phyloP scores from a whole-genome alignment of 2,797 vertebrate species.

The Gephyroberyx darwinii region DNA sequence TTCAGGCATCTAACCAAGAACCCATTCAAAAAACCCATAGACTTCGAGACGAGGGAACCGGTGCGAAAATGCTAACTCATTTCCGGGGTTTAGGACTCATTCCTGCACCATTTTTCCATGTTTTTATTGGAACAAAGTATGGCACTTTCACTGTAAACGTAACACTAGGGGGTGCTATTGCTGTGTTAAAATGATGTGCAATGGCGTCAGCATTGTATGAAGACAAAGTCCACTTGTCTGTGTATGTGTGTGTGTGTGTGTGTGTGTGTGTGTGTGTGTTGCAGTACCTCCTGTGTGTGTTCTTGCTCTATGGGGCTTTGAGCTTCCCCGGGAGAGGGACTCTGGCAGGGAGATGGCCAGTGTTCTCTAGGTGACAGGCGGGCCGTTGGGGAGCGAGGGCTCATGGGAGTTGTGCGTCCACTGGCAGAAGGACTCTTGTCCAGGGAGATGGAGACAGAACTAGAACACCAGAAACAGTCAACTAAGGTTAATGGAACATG shows the following conservation, averaged over 20 bases:
- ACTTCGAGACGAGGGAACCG: too few relatives aligned
- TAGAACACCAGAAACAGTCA: slow-evolving; percentile 51
- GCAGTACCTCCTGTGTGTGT: slow-evolving; percentile 64
- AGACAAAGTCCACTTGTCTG: slow-evolving; percentile 32
- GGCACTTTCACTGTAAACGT: background rate
- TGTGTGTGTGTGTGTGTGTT: slow-evolving; percentile 6
- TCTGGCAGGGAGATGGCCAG: slow-evolving; percentile 58
- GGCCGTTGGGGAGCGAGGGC: slow-evolving; percentile 59
- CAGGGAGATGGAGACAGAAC: slow-evolving; percentile 81
- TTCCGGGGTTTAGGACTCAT: too few relatives aligned
- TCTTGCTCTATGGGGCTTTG: slow-evolving; percentile 68
- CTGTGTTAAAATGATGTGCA: background rate
- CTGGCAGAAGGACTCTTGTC: slow-evolving; percentile 72
- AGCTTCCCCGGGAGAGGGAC: slow-evolving; percentile 47
- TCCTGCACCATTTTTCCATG: background rate
- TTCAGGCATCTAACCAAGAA: too few relatives aligned
- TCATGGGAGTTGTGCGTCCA: slow-evolving; percentile 68
- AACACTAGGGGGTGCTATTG: slow-evolving; percentile 41
- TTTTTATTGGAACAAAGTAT: background rate
- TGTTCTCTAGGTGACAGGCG: slow-evolving; percentile 53
- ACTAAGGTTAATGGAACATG: slow-evolving; percentile 4
- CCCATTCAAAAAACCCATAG: too few relatives aligned
- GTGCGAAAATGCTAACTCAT: too few relatives aligned
- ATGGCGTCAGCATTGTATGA: background rate
- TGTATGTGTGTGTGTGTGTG: slow-evolving; percentile 39